Base-by-base conservation (phyloP, 2,113 vertebrate genomes). In the Petromus typicus region DNA sequence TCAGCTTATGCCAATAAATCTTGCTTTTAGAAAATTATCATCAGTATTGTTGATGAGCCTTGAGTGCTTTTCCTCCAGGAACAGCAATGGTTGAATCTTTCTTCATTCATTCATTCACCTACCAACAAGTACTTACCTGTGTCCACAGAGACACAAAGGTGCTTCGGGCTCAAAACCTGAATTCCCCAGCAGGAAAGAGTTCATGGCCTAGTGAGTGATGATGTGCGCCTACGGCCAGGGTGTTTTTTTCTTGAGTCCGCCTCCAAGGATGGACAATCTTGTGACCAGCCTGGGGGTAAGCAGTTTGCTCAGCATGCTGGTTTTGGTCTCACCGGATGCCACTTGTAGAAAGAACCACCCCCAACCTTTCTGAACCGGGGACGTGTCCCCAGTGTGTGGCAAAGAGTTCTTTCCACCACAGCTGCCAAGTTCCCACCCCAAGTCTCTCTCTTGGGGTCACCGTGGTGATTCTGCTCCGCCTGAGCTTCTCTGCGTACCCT, bases 51-150 rank as follows among this genome's bases (percentile, higher is more conserved):
- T 75, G 75, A 43, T 66, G 79, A 80, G 66, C 30, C 51, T 85
- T 54, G 59, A 6, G 16, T 88, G 11, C 27, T 90, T 90, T 69
- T 57, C 40, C 32, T 86, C 64, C 73, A 56, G 20, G 67, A 94
- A 78, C 37, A 71, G 9, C 45, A 73, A 64, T 79, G 90, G 71
- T 37, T 94, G 37, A 43, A 80, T 90, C 17, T 84, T 71, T 93
- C 78, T 75, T 90, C 66, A 67, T 86, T 86, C 54, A 73, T 66
- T 25, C 34, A 34, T 86, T 90, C 69, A 91, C 54, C 86, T 61
- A 66, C 63, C 25, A 34, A 73, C 69, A 88, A 95, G 85, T 4
- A 64, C 23, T 43, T 56, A 14, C 66, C 75, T 54, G 8, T 54
- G 12, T 67, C 43, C 79, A 48, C 3, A 84, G 48, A 88, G 40